Evolutionary conservation across 1,140 invertebrate species (phyloP).

Genomic region (Manduca sexta): DNA sequence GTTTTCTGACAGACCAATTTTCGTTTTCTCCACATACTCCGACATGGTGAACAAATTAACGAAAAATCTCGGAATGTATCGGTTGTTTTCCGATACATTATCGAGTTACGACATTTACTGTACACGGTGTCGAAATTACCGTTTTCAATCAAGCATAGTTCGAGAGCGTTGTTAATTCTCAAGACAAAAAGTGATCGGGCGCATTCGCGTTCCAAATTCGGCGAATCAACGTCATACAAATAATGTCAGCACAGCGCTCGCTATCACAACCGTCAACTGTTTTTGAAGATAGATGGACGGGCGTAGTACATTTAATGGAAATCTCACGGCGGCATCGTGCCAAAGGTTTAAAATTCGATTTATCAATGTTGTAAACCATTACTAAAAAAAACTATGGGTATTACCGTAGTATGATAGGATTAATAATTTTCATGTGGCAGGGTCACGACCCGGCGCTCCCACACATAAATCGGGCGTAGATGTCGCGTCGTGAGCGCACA

Average conservation of each 20-base stretch:
- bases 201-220: conserved; percentile 14
- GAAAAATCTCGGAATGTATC: conserved; percentile 41
- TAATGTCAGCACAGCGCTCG: conserved; percentile 5
- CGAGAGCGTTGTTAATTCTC: conserved; percentile 12
- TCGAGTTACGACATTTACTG: conserved; percentile 21
- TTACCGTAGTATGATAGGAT: conserved; percentile 14
- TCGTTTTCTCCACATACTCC: conserved; percentile 49
- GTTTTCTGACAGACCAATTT: conserved; percentile 60
- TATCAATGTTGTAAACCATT: not conserved
- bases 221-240: conserved; percentile 16
- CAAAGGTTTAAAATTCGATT: too few species aligned
- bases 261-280: too few species aligned
- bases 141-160: conserved; percentile 46
- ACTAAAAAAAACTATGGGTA: conserved; percentile 1
- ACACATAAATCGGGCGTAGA: conserved; percentile 38
- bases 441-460: conserved; percentile 34
- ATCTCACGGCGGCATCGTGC: too few species aligned
- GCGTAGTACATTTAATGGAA: too few species aligned
- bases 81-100: conserved; percentile 22
- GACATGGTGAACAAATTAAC: conserved; percentile 31
- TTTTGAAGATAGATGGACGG: too few species aligned
- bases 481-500: conserved; percentile 35
- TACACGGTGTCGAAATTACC: conserved; percentile 44
- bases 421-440: conserved; percentile 35
- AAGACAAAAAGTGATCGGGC: conserved; percentile 17